A percentile compares a stretch with the other conserved stretches of the same genome.
Conservation (phyloP, 2,888 invertebrate species). For the Hydrotaea cyrtoneurina region DNA sequence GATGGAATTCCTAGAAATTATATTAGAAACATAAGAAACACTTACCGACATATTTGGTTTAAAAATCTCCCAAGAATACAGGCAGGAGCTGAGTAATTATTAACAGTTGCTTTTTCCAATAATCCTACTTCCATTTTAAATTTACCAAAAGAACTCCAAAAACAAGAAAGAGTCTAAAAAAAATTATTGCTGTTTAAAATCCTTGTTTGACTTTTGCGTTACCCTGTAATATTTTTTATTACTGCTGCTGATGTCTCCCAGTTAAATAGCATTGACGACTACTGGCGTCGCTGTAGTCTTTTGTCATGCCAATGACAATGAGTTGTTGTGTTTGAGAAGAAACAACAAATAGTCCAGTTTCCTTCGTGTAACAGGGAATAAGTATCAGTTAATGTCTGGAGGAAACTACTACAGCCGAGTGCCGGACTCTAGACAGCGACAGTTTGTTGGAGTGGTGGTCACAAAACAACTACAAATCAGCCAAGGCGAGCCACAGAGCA, state of each 20-base stretch:
- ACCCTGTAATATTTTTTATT: neutral
- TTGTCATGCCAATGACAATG: slow-evolving; percentile 60
- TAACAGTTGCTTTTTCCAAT: too few relatives aligned
- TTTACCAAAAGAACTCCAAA: too few relatives aligned
- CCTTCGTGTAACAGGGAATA: neutral
- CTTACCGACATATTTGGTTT: too few relatives aligned
- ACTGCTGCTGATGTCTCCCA: neutral
- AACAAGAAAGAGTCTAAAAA: neutral
- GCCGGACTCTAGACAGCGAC: neutral
- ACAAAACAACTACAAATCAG: neutral
- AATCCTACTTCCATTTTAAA: too few relatives aligned
- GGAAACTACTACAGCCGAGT: neutral
- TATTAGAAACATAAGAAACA: too few relatives aligned
- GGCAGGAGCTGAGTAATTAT: too few relatives aligned
- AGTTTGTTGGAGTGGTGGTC: neutral
- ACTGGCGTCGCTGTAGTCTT: slow-evolving; percentile 51
- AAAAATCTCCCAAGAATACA: too few relatives aligned
- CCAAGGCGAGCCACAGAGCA: neutral
- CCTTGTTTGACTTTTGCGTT: neutral
- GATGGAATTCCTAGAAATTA: too few relatives aligned
- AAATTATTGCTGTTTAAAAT: too few relatives aligned
- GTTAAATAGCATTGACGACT: slow-evolving; percentile 16
- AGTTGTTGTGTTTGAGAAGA: slow-evolving; percentile 47
- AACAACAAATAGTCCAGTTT: slow-evolving; percentile 27
- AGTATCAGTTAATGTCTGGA: slow-evolving; percentile 4